phyloP scores from a whole-genome alignment of 2,113 vertebrate genomes.

The Heptranchias perlo region DNA sequence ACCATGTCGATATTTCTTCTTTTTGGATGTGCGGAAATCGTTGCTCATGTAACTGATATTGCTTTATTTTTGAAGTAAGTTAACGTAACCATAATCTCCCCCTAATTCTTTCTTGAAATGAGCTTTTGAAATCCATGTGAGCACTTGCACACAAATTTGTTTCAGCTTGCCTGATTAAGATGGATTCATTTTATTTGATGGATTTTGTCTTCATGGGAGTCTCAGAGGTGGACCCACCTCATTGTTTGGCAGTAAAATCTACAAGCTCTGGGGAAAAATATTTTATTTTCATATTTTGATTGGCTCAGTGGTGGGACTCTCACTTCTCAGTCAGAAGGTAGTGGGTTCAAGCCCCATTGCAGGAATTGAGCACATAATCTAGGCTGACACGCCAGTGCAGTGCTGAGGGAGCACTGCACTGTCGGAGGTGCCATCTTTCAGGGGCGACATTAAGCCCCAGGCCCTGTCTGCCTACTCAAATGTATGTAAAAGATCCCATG shows the following conservation, averaged over 20 bases:
- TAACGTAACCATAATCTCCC: neutral
- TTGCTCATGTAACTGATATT: neutral
- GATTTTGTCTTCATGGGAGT: neutral
- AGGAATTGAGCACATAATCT: neutral
- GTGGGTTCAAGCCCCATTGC: neutral
- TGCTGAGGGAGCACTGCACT: neutral
- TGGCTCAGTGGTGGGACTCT: neutral
- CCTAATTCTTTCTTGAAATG: neutral
- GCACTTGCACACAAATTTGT: neutral
- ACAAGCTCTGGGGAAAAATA: neutral
- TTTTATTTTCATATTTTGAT: neutral
- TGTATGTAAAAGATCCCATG: neutral
- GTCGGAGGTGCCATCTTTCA: neutral
- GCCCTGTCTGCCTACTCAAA: neutral
- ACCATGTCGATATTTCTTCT: neutral
- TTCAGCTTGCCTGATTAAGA: slow-evolving; percentile 8
- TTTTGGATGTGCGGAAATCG: neutral
- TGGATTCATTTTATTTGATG: neutral
- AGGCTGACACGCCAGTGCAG: neutral
- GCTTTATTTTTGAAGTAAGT: neutral
- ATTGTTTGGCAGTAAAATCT: neutral
- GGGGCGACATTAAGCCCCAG: neutral
- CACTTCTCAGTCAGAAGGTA: neutral
- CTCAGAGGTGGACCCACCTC: neutral
- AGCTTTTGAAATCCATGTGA: neutral